A percentile compares a stretch with the other conserved stretches of the same genome.
Evolutionary conservation across 2,888 invertebrate species (phyloP).

Genomic region (Mesopsocus fuscifrons): DNA sequence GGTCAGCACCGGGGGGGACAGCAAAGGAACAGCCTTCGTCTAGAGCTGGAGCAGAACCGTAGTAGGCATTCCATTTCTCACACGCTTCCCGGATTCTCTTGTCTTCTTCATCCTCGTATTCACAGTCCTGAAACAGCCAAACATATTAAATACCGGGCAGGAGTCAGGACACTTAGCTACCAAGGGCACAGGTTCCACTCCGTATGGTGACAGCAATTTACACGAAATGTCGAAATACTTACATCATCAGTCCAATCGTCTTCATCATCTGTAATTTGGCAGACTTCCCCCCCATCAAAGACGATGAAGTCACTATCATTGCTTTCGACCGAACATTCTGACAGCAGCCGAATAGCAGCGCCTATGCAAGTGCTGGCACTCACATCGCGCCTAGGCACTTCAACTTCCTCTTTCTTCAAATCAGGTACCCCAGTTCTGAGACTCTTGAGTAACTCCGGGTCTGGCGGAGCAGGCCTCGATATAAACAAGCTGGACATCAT

Average conservation of each 20-base stretch:
- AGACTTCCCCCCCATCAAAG: slow-evolving; percentile 15
- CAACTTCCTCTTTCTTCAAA: not conserved
- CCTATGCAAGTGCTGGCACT: not conserved
- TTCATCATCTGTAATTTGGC: slow-evolving; percentile 11
- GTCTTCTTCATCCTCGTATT: not conserved
- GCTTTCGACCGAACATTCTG: slow-evolving; percentile 19
- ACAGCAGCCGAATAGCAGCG: slow-evolving; percentile 10
- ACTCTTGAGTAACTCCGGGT: not conserved
- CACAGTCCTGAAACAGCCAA: not conserved
- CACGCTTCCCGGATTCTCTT: not conserved
- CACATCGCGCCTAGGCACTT: not conserved
- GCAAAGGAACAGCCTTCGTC: not conserved
- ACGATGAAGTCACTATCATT: slow-evolving; percentile 19
- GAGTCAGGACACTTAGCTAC: no score
- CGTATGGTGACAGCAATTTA: no score
- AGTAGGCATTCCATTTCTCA: not conserved
- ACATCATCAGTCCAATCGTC: slow-evolving; percentile 10
- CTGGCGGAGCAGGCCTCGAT: not conserved
- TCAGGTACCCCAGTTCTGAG: not conserved
- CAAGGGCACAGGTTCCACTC: no score
- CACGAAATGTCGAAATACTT: no score
- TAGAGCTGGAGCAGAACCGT: not conserved
- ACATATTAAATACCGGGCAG: no score
- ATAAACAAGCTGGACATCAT: not conserved
- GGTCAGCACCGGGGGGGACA: not conserved